Conservation (phyloP, 2,888 invertebrate genomes). For the Melieria crassipennis region DNA sequence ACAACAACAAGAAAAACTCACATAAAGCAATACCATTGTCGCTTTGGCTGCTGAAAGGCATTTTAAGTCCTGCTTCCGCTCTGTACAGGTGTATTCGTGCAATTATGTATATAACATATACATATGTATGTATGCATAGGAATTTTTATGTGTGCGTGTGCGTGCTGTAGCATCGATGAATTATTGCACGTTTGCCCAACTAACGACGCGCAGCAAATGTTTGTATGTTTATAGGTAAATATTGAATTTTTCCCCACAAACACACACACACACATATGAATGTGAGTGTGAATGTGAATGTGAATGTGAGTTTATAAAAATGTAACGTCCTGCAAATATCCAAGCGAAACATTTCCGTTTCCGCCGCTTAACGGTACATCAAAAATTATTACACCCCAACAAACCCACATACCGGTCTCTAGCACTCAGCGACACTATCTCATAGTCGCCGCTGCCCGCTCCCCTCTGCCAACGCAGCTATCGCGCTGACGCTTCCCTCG, state of each 20-base stretch:
- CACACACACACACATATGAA: background rate
- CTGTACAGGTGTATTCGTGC: background rate
- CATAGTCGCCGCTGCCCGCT: too few species aligned
- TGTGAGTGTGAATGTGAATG: conserved; percentile 6
- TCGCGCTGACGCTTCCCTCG: too few species aligned
- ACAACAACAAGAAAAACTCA: too few species aligned
- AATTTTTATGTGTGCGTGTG: too few species aligned
- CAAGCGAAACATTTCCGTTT: conserved; percentile 55
- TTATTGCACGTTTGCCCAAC: too few species aligned
- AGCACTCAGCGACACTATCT: too few species aligned
- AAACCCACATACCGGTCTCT: too few species aligned
- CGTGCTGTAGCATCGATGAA: too few species aligned
- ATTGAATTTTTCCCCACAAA: background rate
- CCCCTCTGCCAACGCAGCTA: too few species aligned
- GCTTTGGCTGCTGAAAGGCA: too few species aligned
- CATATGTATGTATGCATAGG: background rate
- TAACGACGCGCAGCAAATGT: background rate
- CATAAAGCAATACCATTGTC: too few species aligned
- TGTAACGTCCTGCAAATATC: conserved; percentile 42
- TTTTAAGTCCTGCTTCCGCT: background rate
- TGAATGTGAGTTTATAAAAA: conserved; percentile 7
- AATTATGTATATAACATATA: background rate
- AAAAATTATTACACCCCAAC: background rate
- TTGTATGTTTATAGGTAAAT: background rate
- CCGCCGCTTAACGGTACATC: conserved; percentile 40